Percentiles rank a stretch among this genome's conserved stretches.
phyloP scores from a whole-genome alignment of 2,888 invertebrate species.

The Drosophila dives region DNA sequence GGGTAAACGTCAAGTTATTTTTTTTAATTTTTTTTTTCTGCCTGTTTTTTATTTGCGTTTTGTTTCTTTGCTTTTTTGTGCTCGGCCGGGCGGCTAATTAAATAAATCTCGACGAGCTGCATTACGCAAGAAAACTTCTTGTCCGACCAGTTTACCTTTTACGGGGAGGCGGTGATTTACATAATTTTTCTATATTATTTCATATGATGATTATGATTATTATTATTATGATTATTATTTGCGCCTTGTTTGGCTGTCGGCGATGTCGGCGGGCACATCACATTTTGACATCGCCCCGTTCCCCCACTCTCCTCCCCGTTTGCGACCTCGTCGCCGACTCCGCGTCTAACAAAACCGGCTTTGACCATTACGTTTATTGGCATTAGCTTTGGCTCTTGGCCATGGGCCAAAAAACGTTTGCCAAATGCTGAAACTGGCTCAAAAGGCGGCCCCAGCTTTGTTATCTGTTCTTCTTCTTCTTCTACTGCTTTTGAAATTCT shows the following conservation, averaged over 20 bases:
- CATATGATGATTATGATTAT: constrained; percentile 61
- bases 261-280: constrained; percentile 47
- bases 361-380: constrained; percentile 38
- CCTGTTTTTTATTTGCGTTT: background rate
- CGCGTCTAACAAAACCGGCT: constrained; percentile 56
- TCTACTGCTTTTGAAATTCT: constrained; percentile 29
- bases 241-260: constrained; percentile 55
- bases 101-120: constrained; percentile 42
- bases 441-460: constrained; percentile 23
- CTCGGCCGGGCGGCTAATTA: constrained; percentile 48
- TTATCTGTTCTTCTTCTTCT: constrained; percentile 10
- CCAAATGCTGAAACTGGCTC: constrained; percentile 42
- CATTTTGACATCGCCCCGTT: constrained; percentile 39
- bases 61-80: constrained; percentile 18
- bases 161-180: constrained; percentile 60
- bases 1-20: constrained; percentile 21
- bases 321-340: constrained; percentile 8
- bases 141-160: constrained; percentile 59
- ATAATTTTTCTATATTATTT: constrained; percentile 71
- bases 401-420: constrained; percentile 60
- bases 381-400: constrained; percentile 56
- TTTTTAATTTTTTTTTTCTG: background rate
- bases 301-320: background rate
- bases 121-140: constrained; percentile 56
- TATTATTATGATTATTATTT: constrained; percentile 51